Evolutionary conservation across 2,888 invertebrate genomes (phyloP).

Genomic region (Tridacna crocea): DNA sequence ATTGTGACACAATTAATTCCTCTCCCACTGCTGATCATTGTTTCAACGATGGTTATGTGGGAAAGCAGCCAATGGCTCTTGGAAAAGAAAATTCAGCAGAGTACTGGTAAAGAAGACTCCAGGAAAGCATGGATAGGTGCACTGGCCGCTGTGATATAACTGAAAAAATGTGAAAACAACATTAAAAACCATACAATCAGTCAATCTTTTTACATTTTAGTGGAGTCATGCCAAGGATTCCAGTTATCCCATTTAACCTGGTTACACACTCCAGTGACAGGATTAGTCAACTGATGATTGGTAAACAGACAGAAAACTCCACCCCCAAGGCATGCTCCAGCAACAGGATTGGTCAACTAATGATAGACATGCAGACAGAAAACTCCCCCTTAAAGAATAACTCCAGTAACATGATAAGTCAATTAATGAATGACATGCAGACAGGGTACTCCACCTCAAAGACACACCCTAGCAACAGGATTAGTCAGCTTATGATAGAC

Average conservation of each 20-base stretch:
- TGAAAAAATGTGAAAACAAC: too few species aligned
- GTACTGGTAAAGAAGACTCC: too few species aligned
- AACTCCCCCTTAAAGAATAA: conserved; percentile 34
- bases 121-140: too few species aligned
- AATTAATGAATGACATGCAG: conserved; percentile 18
- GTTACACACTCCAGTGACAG: conserved; percentile 30
- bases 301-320: conserved; percentile 21
- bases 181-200: too few species aligned
- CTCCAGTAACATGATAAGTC: conserved; percentile 33
- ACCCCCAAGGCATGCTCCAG: conserved; percentile 34
- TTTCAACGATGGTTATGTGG: too few species aligned
- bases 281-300: conserved; percentile 32
- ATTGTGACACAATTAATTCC: too few species aligned
- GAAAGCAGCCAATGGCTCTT: too few species aligned
- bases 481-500: conserved; percentile 29
- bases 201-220: neutral
- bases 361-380: conserved; percentile 16
- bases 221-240: neutral
- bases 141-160: too few species aligned
- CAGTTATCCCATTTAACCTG: conserved; percentile 5
- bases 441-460: too few species aligned
- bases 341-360: conserved; percentile 35
- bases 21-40: too few species aligned
- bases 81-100: too few species aligned
- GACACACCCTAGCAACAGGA: conserved; percentile 17